phyloP scores from a whole-genome alignment of 2,888 invertebrate genomes.

The Xylophagus ater region DNA sequence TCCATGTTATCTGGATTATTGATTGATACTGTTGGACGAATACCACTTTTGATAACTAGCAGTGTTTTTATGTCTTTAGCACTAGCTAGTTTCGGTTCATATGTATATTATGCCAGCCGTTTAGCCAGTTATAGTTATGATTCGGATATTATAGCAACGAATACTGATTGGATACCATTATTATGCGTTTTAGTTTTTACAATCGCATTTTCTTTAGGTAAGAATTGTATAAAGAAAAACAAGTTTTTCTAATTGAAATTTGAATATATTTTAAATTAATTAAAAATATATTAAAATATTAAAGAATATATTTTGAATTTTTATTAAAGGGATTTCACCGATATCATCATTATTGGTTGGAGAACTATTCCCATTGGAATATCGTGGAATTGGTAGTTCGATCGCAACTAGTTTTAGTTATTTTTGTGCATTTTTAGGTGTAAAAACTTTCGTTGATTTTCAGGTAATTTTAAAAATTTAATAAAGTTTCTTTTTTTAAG shows the following conservation, averaged over 20 bases:
- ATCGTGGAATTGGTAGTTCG: slow-evolving; percentile 75
- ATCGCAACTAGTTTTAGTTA: slow-evolving; percentile 79
- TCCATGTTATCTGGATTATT: slow-evolving; percentile 70
- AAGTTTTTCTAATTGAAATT: too few species aligned
- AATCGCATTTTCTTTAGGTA: slow-evolving; percentile 71
- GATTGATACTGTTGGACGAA: slow-evolving; percentile 75
- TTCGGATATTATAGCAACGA: slow-evolving; percentile 34
- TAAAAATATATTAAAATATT: too few species aligned
- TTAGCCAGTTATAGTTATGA: slow-evolving; percentile 13
- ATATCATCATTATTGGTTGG: slow-evolving; percentile 78
- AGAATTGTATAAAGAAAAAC: too few species aligned
- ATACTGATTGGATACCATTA: slow-evolving; percentile 72
- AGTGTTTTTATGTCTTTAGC: slow-evolving; percentile 77
- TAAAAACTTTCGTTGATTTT: slow-evolving; percentile 78
- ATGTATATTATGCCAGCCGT: slow-evolving; percentile 67
- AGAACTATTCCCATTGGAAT: slow-evolving; percentile 72
- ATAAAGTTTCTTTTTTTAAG: neutral
- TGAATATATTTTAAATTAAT: too few species aligned
- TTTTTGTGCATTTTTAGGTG: slow-evolving; percentile 74
- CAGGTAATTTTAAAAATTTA: slow-evolving; percentile 32
- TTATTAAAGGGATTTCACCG: slow-evolving; percentile 52
- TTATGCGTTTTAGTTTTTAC: slow-evolving; percentile 74
- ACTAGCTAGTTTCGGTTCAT: slow-evolving; percentile 74
- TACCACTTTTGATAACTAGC: slow-evolving; percentile 73
- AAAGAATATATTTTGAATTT: too few species aligned